Evolutionary conservation across 1,140 invertebrate genomes (phyloP).

Genomic region (Hesperophylax magnus): DNA sequence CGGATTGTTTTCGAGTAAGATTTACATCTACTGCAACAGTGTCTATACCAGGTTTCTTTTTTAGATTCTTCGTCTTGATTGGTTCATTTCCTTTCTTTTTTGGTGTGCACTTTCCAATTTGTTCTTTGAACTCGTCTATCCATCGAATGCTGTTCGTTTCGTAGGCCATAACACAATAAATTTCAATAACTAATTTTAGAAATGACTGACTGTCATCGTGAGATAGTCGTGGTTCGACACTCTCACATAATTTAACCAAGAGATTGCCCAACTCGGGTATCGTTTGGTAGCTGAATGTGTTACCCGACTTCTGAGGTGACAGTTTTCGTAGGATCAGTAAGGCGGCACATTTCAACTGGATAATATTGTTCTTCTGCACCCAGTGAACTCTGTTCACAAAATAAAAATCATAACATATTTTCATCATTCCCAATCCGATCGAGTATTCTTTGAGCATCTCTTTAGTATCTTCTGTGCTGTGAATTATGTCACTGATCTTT

Average conservation of each 20-base stretch:
- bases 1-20: no score
- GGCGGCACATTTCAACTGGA: not conserved
- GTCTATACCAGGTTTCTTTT: not conserved
- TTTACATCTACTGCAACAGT: not conserved
- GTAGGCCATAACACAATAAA: not conserved
- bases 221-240: not conserved
- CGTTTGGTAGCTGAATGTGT: no score
- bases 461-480: not conserved
- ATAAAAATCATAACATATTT: not conserved
- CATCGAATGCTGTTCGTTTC: not conserved
- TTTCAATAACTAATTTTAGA: not conserved
- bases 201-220: not conserved
- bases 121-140: conserved; percentile 2
- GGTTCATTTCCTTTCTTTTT: not conserved
- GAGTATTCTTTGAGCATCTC: not conserved
- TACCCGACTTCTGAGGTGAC: not conserved
- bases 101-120: not conserved
- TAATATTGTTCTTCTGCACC: not conserved
- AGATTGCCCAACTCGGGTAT: not conserved
- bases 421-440: not conserved
- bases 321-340: not conserved
- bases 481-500: not conserved
- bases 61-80: not conserved
- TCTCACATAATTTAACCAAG: not conserved
- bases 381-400: not conserved